A percentile compares a stretch with the other conserved stretches of the same genome.
Evolutionary conservation across 2,888 invertebrate genomes (phyloP).

Genomic region (Isoperla grammatica): DNA sequence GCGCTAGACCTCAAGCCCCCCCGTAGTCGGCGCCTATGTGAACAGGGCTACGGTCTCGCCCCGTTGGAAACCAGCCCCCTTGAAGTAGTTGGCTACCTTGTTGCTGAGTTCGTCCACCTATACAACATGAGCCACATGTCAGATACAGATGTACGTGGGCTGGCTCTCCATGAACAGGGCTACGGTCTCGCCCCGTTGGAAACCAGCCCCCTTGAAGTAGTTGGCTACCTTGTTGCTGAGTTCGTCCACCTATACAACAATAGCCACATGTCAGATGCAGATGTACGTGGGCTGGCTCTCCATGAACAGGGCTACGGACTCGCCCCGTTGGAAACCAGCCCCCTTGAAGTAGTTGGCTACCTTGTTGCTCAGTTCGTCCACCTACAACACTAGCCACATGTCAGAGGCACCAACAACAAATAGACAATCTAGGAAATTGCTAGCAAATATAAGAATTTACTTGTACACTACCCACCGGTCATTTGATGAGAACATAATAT

Average conservation of each 20-base stretch:
- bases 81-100: slow-evolving; percentile 53
- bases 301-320: slow-evolving; percentile 55
- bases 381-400: too few species aligned
- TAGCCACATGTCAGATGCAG: slow-evolving; percentile 53
- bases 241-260: slow-evolving; percentile 51
- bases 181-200: slow-evolving; percentile 50
- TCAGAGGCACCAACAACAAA: too few species aligned
- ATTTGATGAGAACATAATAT: too few species aligned
- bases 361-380: slow-evolving; percentile 54
- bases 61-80: slow-evolving; percentile 43
- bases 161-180: slow-evolving; percentile 55
- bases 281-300: slow-evolving; percentile 54
- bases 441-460: too few species aligned
- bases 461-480: too few species aligned
- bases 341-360: slow-evolving; percentile 53
- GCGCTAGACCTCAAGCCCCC: too few species aligned
- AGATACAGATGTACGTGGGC: slow-evolving; percentile 53
- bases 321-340: slow-evolving; percentile 46
- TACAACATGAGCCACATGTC: too few species aligned
- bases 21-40: too few species aligned
- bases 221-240: slow-evolving; percentile 53
- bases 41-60: slow-evolving; percentile 55
- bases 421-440: too few species aligned
- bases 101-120: slow-evolving; percentile 57
- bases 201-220: slow-evolving; percentile 49